Evolutionary conservation across 2,113 vertebrate species (phyloP).

Genomic region (Mastomys coucha): DNA sequence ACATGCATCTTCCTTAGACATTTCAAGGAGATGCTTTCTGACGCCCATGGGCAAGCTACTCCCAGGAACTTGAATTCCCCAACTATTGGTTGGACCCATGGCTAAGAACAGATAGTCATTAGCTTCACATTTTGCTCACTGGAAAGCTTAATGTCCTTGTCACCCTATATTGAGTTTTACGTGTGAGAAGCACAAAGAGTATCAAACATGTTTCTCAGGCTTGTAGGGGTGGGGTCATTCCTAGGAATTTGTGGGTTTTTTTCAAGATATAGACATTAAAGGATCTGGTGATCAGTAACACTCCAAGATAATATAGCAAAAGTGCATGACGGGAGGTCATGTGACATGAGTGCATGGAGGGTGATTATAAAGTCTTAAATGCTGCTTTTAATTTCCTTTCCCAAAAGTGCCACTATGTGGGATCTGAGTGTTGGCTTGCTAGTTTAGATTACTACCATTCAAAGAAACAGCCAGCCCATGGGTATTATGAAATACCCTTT

Average conservation of each 20-base stretch:
- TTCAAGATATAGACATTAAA: constrained; percentile 43
- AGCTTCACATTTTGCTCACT: constrained; percentile 78
- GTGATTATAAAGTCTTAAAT: neutral
- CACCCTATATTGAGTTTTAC: constrained; percentile 79
- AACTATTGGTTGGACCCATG: constrained; percentile 66
- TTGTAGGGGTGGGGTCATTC: neutral
- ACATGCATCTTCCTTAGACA: constrained; percentile 72
- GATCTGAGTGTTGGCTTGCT: neutral
- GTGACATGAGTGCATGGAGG: accelerated
- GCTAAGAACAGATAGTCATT: constrained; percentile 73
- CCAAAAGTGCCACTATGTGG: neutral
- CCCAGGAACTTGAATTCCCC: constrained; percentile 71
- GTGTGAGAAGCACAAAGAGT: constrained; percentile 54
- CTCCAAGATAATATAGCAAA: constrained; percentile 3
- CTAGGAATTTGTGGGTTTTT: constrained; percentile 9
- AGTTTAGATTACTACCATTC: neutral
- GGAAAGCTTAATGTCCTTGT: constrained; percentile 81
- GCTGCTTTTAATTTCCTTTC: constrained; percentile 42
- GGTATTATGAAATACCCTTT: neutral
- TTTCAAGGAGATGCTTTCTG: constrained; percentile 63
- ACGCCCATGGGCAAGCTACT: constrained; percentile 56
- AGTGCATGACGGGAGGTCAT: neutral
- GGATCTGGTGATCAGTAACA: neutral
- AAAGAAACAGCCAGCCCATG: neutral
- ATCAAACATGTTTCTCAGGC: constrained; percentile 54